phyloP scores from a whole-genome alignment of 2,113 vertebrate genomes.

The Chloroceryle aenea region DNA sequence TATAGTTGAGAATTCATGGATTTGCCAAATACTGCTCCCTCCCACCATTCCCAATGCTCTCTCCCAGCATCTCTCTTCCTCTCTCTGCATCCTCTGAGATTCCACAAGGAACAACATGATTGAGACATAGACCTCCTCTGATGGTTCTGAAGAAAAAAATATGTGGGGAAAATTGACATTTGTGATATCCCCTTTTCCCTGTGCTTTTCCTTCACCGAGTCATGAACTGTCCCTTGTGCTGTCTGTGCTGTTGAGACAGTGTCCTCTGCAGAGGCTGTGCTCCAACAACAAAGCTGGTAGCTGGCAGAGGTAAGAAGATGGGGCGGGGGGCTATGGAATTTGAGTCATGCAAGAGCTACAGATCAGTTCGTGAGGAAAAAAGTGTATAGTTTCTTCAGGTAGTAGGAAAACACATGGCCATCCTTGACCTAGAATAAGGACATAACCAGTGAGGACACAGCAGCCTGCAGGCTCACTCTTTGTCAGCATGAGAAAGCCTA shows the following conservation, averaged over 20 bases:
- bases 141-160: neutral
- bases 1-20: neutral
- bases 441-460: neutral
- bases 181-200: neutral
- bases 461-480: neutral
- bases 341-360: neutral
- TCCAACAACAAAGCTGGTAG: neutral
- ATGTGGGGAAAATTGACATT: neutral
- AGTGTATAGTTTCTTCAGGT: neutral
- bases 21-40: neutral
- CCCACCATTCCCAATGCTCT: neutral
- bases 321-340: neutral
- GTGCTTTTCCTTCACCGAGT: neutral
- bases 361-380: neutral
- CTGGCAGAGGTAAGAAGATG: neutral
- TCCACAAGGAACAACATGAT: neutral
- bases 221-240: neutral
- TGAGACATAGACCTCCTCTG: neutral
- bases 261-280: neutral
- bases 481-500: neutral
- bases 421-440: neutral
- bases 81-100: neutral
- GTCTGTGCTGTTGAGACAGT: neutral
- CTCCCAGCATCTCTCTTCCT: neutral
- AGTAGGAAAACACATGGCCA: neutral